Percentiles rank a stretch among this genome's conserved stretches.
phyloP scores from a whole-genome alignment of 2,797 vertebrate species.

The Danio albolineatus region DNA sequence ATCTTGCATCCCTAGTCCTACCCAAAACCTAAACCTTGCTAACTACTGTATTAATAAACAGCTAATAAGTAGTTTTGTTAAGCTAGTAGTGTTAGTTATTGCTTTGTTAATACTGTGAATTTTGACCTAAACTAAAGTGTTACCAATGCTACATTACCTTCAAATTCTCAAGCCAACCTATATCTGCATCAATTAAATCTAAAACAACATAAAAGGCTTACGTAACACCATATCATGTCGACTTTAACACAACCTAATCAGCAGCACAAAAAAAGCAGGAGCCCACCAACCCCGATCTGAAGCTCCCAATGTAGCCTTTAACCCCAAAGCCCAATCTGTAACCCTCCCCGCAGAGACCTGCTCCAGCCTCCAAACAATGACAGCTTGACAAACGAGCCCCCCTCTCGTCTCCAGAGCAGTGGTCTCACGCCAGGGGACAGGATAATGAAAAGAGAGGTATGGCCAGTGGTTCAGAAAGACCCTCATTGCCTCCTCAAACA shows the following conservation, averaged over 20 bases:
- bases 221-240: neutral
- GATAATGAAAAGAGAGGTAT: conserved; percentile 60
- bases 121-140: no score
- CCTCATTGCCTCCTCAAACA: conserved; percentile 55
- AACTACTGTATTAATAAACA: no score
- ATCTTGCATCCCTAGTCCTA: no score
- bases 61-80: no score
- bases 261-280: conserved; percentile 5
- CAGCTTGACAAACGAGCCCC: conserved; percentile 57
- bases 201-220: neutral
- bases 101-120: no score
- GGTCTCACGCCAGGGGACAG: conserved; percentile 56
- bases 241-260: neutral
- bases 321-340: conserved; percentile 45
- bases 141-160: neutral
- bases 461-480: conserved; percentile 58
- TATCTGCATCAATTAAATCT: neutral
- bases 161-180: neutral
- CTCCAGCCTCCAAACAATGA: conserved; percentile 47
- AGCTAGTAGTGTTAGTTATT: no score
- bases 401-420: conserved; percentile 51
- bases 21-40: no score
- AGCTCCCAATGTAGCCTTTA: conserved; percentile 45
- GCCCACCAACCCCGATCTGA: conserved; percentile 8
- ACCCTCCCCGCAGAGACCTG: conserved; percentile 2